Conservation (phyloP, 2,113 vertebrate species). For the Tupaia chinensis region DNA sequence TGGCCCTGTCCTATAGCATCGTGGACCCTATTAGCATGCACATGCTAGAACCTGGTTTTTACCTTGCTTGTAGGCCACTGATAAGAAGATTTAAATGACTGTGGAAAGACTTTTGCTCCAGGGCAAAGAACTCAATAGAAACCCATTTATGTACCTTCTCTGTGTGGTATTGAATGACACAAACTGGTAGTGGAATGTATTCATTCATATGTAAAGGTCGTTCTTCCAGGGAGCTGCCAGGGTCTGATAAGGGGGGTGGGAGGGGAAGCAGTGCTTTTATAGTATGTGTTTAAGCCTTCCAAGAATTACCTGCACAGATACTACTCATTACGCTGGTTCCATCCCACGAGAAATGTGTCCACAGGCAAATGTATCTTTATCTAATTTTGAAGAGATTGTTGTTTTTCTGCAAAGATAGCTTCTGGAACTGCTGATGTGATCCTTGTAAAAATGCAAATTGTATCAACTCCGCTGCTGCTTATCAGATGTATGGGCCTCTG, state of each 20-base stretch:
- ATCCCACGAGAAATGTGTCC: constrained; percentile 61
- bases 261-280: constrained; percentile 15
- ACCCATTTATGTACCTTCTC: constrained; percentile 81
- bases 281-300: constrained; percentile 64
- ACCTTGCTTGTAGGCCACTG: constrained; percentile 82
- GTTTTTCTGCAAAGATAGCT: constrained; percentile 72
- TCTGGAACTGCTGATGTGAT: not conserved
- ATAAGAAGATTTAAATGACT: constrained; percentile 88
- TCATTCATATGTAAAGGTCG: constrained; percentile 85
- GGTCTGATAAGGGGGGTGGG: constrained; percentile 79
- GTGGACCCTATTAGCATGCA: constrained; percentile 47
- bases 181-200: constrained; percentile 73
- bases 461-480: constrained; percentile 54
- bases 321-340: constrained; percentile 61
- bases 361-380: constrained; percentile 73
- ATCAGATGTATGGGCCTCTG: constrained; percentile 64
- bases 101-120: constrained; percentile 83
- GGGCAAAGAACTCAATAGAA: constrained; percentile 79
- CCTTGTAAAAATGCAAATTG: constrained; percentile 66
- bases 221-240: constrained; percentile 83
- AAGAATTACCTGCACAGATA: constrained; percentile 75
- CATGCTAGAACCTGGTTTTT: constrained; percentile 67
- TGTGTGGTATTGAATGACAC: constrained; percentile 74
- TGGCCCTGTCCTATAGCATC: constrained; percentile 66
- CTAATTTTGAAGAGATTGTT: constrained; percentile 79